A percentile compares a stretch with the other conserved stretches of the same genome.
Evolutionary conservation across 2,797 vertebrate species (phyloP).

Genomic region (Dallia pectoralis): DNA sequence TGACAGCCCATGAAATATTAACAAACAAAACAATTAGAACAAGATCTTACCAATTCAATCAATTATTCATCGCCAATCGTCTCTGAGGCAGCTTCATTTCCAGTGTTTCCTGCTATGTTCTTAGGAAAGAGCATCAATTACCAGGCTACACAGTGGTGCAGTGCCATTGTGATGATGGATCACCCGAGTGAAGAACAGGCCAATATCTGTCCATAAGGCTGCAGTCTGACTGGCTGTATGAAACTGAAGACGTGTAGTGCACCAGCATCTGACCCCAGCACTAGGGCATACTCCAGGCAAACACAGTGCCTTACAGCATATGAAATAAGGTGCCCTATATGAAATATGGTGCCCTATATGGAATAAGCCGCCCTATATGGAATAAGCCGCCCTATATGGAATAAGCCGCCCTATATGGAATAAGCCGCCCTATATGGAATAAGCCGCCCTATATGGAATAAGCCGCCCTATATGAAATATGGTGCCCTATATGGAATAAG

Average conservation of each 20-base stretch:
- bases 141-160: slow-evolving; percentile 22
- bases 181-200: slow-evolving; percentile 38
- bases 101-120: slow-evolving; percentile 56
- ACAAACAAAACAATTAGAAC: slow-evolving; percentile 77
- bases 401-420: background rate
- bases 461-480: background rate
- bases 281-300: no score
- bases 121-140: slow-evolving; percentile 59
- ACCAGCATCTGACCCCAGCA: no score
- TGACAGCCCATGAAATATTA: slow-evolving; percentile 74
- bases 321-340: background rate
- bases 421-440: background rate
- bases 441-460: no score
- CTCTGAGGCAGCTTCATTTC: slow-evolving; percentile 61
- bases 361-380: background rate
- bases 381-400: background rate
- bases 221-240: slow-evolving; percentile 14
- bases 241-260: slow-evolving; percentile 8
- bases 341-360: background rate
- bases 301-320: background rate
- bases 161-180: slow-evolving; percentile 30
- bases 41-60: slow-evolving; percentile 74
- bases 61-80: slow-evolving; percentile 74
- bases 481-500: background rate
- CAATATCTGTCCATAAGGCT: background rate